Conservation (phyloP, 2,888 invertebrate genomes). For the Drosophila demipolita region DNA sequence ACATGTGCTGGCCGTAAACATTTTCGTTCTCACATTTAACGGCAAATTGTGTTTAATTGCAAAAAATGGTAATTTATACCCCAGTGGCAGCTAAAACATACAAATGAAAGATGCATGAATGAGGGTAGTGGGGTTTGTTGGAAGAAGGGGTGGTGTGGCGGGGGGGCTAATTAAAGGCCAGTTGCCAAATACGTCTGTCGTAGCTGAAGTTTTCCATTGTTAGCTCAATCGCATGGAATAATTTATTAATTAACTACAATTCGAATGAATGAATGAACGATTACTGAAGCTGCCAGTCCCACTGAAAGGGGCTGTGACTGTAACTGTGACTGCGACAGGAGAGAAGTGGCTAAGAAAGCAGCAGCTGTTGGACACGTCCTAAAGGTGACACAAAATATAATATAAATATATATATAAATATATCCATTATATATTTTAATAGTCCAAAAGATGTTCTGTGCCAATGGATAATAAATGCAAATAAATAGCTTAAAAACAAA, state of each 20-base stretch:
- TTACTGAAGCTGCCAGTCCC: slow-evolving; percentile 52
- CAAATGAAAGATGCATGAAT: background rate
- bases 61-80: slow-evolving; percentile 54
- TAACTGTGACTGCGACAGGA: background rate
- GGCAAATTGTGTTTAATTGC: slow-evolving; percentile 77
- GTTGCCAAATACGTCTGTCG: slow-evolving; percentile 31
- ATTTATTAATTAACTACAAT: slow-evolving; percentile 81
- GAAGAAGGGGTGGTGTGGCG: background rate
- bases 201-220: slow-evolving; percentile 67
- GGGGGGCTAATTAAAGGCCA: slow-evolving; percentile 58
- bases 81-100: slow-evolving; percentile 27
- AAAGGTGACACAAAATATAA: background rate
- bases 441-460: background rate
- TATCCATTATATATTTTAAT: background rate
- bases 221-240: slow-evolving; percentile 79
- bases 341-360: slow-evolving; percentile 5
- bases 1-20: slow-evolving; percentile 61
- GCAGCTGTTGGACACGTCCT: slow-evolving; percentile 20
- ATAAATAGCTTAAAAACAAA: background rate
- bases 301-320: background rate
- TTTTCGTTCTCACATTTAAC: slow-evolving; percentile 47
- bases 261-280: slow-evolving; percentile 80
- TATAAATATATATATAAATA: background rate
- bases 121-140: no score
- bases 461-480: no score